Conservation (phyloP, 2,888 invertebrate species). For the Oscheius onirici region DNA sequence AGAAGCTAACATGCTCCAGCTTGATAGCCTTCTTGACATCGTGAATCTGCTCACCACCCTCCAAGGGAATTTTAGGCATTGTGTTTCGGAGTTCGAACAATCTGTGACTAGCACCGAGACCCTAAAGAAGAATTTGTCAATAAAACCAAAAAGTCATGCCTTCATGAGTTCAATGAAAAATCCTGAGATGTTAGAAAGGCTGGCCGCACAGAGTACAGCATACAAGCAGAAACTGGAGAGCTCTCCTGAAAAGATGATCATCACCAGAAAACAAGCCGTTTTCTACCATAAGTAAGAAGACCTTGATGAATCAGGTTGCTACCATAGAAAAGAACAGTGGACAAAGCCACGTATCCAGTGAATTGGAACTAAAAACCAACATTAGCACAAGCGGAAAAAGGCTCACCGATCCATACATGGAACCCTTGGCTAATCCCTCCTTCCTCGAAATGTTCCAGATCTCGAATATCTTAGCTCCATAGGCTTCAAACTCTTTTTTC, state of each 20-base stretch:
- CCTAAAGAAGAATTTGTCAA: slow-evolving; percentile 71
- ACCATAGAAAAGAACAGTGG: slow-evolving; percentile 69
- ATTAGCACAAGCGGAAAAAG: slow-evolving; percentile 70
- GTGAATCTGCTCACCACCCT: slow-evolving; percentile 73
- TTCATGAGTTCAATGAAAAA: slow-evolving; percentile 94
- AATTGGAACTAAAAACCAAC: slow-evolving; percentile 64
- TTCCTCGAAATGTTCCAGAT: slow-evolving; percentile 84
- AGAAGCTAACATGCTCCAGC: slow-evolving; percentile 81
- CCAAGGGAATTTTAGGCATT: slow-evolving; percentile 81
- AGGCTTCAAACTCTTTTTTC: slow-evolving; percentile 78
- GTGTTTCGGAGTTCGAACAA: slow-evolving; percentile 90
- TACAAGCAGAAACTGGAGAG: slow-evolving; percentile 92
- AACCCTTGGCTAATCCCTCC: slow-evolving; percentile 86
- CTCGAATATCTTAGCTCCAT: slow-evolving; percentile 78
- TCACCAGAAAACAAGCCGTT: no score
- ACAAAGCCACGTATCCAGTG: slow-evolving; percentile 67
- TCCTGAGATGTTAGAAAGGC: slow-evolving; percentile 78
- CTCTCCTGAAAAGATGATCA: slow-evolving; percentile 76
- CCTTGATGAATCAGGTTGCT: slow-evolving; percentile 66
- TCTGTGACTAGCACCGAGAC: slow-evolving; percentile 88
- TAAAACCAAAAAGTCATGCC: slow-evolving; percentile 34
- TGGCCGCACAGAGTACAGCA: slow-evolving; percentile 75
- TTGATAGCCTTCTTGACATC: slow-evolving; percentile 61
- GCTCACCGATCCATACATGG: slow-evolving; percentile 86
- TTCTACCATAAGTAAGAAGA: slow-evolving; percentile 65